Percentiles rank a stretch among this genome's conserved stretches.
Evolutionary conservation across 2,113 vertebrate species (phyloP).

Genomic region (Antennarius striatus): DNA sequence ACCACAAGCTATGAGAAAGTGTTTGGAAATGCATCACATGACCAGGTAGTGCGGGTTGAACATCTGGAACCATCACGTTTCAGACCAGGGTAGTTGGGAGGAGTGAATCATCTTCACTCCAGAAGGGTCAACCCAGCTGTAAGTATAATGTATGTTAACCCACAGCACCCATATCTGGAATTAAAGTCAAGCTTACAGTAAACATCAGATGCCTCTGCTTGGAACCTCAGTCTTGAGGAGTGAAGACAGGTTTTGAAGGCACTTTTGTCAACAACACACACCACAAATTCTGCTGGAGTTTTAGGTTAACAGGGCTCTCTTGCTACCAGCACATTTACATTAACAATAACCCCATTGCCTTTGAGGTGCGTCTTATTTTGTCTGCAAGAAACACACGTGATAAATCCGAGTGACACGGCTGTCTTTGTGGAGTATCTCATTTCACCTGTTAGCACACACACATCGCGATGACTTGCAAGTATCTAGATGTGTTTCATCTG

Average conservation of each 20-base stretch:
- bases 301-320: constrained; percentile 35
- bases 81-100: too few relatives aligned
- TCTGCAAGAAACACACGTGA: background rate
- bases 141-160: too few relatives aligned
- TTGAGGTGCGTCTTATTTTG: too few relatives aligned
- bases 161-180: too few relatives aligned
- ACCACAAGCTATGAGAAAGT: too few relatives aligned
- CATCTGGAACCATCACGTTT: too few relatives aligned
- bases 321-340: constrained; percentile 6
- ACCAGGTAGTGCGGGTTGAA: too few relatives aligned
- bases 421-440: constrained; percentile 58
- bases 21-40: too few relatives aligned
- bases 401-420: constrained; percentile 51
- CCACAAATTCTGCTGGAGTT: constrained; percentile 36
- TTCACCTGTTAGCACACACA: constrained; percentile 47
- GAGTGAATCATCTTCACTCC: too few relatives aligned
- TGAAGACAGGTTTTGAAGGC: background rate
- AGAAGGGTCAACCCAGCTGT: too few relatives aligned
- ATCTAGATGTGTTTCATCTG: background rate
- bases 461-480: background rate
- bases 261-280: constrained; percentile 1
- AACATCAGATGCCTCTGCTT: too few relatives aligned
- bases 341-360: background rate
- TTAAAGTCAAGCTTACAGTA: too few relatives aligned
- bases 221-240: background rate